Evolutionary conservation across 2,113 vertebrate species (phyloP), one percentile per base, ranked within the genome.

Genomic region (Clarias batrachus): DNA sequence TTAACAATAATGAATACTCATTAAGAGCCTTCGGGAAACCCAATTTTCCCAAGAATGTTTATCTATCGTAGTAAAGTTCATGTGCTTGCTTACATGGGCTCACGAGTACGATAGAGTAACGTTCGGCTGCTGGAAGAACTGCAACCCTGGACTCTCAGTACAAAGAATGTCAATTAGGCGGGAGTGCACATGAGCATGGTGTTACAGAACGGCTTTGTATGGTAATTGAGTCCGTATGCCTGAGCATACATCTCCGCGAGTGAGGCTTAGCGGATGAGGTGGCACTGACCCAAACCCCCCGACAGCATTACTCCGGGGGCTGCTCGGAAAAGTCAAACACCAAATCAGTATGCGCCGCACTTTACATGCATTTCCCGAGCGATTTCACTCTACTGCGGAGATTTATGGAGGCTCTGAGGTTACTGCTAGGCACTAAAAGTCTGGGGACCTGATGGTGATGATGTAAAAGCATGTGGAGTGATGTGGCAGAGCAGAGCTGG

Each of bases 181-280:
- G 70, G 74, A 87, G 85, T 85, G 89, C 91, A 65, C 33, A 86
- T 91, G 89, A 91, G 87, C 88, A 87, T 90, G 84, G 83, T 88
- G 91, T 85, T 91, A 90, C 88, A 91, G 88, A 87, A 88, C 77
- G 84, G 87, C 89, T 90, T 90, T 88, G 82, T 91, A 89, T 91
- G 86, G 83, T 93, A 92, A 93, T 92, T 90, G 85, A 91, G 91
- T 91, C 92, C 88, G 90, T 93, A 94, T 90, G 87, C 63, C 74
- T 21, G 41, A 82, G 82, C 86, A 86, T 82, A 86, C 65, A 66
- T 60, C 76, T 91, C 91, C 82, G 85, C 63, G 73, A 91, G 89
- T 84, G 87, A 63, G 83, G 86, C 87, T 91, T 91, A 90, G 90
- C 60, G 68, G 74, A 85, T 73, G 78, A 86, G 87, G 88, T 91